Percentiles rank a stretch among this genome's conserved stretches.
phyloP scores from a whole-genome alignment of 2,888 invertebrate species.

The Phyllotreta cruciferae region DNA sequence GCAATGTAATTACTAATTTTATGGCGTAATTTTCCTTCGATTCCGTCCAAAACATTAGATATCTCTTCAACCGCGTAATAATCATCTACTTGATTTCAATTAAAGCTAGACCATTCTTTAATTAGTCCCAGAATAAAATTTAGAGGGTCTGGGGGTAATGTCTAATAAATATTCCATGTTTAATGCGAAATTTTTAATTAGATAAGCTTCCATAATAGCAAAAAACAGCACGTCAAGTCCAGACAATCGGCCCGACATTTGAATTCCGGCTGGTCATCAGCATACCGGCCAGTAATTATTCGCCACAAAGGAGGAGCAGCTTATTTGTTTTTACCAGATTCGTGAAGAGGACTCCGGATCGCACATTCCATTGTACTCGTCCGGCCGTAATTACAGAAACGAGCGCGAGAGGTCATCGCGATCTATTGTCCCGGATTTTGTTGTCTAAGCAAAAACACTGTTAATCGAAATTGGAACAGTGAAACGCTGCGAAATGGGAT shows the following conservation, averaged over 20 bases:
- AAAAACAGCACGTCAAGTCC: constrained; percentile 18
- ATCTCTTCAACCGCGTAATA: too few relatives aligned
- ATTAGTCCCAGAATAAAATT: too few relatives aligned
- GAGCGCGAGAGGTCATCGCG: constrained; percentile 19
- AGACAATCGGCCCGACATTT: constrained; percentile 33
- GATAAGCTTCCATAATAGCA: constrained; percentile 10
- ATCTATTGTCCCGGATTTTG: constrained; percentile 22
- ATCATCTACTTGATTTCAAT: too few relatives aligned
- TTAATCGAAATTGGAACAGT: not conserved
- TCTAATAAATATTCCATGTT: not conserved
- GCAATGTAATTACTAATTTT: too few relatives aligned
- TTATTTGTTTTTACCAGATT: constrained; percentile 42
- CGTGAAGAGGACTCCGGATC: constrained; percentile 34
- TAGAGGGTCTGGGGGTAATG: too few relatives aligned
- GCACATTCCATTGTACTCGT: constrained; percentile 37
- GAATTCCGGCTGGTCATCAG: constrained; percentile 31
- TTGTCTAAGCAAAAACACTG: constrained; percentile 18
- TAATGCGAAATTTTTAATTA: constrained; percentile 2
- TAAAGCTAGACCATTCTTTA: too few relatives aligned
- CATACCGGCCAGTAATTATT: constrained; percentile 37
- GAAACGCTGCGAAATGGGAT: not conserved
- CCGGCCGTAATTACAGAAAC: constrained; percentile 40
- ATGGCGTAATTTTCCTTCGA: too few relatives aligned
- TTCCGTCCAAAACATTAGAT: too few relatives aligned
- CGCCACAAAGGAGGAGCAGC: constrained; percentile 34